These are phyloP conservation scores for Tribolium freemani DNA, from an alignment of 2,888 invertebrate species.

Conservation along the genomic window DNA sequence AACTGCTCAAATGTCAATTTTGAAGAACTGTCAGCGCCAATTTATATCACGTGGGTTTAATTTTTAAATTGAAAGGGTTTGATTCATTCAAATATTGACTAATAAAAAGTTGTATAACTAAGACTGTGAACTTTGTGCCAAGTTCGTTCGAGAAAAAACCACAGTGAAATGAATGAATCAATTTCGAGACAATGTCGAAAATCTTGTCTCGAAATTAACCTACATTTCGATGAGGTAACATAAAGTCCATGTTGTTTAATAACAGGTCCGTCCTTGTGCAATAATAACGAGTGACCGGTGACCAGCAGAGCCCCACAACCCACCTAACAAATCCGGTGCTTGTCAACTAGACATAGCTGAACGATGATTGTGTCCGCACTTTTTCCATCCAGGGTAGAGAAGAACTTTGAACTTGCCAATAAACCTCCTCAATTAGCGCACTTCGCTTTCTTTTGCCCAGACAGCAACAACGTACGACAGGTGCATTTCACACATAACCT, in stretches of 20 bases:
- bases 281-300: background rate
- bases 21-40: no score
- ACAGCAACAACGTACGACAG: slow-evolving; percentile 12
- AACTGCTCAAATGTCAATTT: no score
- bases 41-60: no score
- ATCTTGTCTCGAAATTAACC: slow-evolving; percentile 5
- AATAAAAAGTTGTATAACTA: background rate
- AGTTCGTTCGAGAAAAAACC: background rate
- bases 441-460: slow-evolving; percentile 5
- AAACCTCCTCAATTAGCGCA: slow-evolving; percentile 6
- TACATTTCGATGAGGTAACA: slow-evolving; percentile 22
- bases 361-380: slow-evolving; percentile 10
- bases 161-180: background rate
- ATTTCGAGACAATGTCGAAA: background rate
- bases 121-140: background rate
- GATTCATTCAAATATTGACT: no score
- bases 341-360: slow-evolving; percentile 38
- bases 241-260: slow-evolving; percentile 14
- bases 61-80: background rate
- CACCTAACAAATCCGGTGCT: slow-evolving; percentile 33
- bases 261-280: slow-evolving; percentile 15
- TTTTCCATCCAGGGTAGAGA: slow-evolving; percentile 2
- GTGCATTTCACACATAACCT: slow-evolving; percentile 40
- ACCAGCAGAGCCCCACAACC: slow-evolving; percentile 21
- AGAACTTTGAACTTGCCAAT: slow-evolving; percentile 34